These are phyloP conservation scores for Telmatherina bonti DNA, from an alignment of 2,797 vertebrate genomes.

Conservation along the genomic window DNA sequence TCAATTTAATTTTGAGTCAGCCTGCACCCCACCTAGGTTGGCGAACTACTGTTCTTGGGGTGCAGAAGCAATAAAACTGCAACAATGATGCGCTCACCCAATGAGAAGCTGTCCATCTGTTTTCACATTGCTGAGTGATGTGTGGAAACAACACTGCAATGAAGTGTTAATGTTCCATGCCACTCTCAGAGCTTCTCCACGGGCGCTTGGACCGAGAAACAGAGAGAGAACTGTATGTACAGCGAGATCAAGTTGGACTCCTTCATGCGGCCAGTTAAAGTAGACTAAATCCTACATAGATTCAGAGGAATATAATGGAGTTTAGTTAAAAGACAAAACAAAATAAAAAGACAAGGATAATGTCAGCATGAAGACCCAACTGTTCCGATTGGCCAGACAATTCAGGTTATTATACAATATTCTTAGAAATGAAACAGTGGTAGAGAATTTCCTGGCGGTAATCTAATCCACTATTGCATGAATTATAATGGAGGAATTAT, in stretches of 20 bases:
- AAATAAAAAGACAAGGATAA: neutral
- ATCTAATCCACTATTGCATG: too few species aligned
- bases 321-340: neutral
- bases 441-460: too few species aligned
- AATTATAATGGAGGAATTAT: too few species aligned
- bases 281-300: conserved; percentile 21
- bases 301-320: conserved; percentile 9
- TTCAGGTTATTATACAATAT: too few species aligned
- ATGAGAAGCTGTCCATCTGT: conserved; percentile 69
- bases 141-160: conserved; percentile 64
- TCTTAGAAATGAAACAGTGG: too few species aligned
- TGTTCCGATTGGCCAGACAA: too few species aligned
- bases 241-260: conserved; percentile 19
- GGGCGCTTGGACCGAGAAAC: conserved; percentile 48
- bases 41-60: conserved; percentile 26
- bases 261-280: conserved; percentile 32
- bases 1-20: conserved; percentile 34
- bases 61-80: conserved; percentile 20
- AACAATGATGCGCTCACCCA: conserved; percentile 28
- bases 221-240: conserved; percentile 59
- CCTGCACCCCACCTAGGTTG: conserved; percentile 17
- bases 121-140: conserved; percentile 69
- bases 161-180: conserved; percentile 75
- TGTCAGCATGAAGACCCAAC: too few species aligned
- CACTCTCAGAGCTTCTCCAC: conserved; percentile 55